These are phyloP conservation scores for Heterotis niloticus DNA, from an alignment of 2,113 vertebrate genomes.

Conservation along the genomic window DNA sequence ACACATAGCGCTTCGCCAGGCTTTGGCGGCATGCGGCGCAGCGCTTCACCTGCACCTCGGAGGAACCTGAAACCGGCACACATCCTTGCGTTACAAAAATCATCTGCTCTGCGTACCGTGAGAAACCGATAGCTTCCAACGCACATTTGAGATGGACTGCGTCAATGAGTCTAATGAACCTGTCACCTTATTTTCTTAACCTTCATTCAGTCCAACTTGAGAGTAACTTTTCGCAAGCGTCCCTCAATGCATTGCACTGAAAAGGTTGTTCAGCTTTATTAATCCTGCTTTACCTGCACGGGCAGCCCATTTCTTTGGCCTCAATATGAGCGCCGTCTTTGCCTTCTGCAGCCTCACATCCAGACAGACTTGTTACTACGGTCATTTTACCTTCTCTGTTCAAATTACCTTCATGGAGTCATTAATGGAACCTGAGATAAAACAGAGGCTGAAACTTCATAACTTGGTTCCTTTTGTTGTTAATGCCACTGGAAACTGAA, in stretches of 20 bases:
- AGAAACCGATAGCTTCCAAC: background rate
- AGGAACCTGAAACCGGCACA: background rate
- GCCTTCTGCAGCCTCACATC: background rate
- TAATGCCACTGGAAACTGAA: too few relatives aligned
- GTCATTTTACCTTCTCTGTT: too few relatives aligned
- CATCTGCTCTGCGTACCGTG: too few relatives aligned
- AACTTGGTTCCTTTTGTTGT: background rate
- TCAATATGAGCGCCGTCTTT: background rate
- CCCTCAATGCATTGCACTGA: background rate
- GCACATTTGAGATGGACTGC: background rate
- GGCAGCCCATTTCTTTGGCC: background rate
- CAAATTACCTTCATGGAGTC: too few relatives aligned
- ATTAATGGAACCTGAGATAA: background rate
- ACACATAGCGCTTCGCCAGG: background rate
- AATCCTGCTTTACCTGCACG: background rate
- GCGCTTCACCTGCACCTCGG: background rate
- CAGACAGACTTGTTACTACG: too few relatives aligned
- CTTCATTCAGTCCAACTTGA: background rate
- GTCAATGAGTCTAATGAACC: background rate
- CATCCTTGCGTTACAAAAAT: background rate
- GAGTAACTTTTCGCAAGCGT: background rate
- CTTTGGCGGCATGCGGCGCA: background rate
- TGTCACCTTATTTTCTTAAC: background rate
- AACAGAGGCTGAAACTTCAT: constrained; percentile 6
- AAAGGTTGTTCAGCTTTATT: background rate